A percentile compares a stretch with the other conserved stretches of the same genome.
Conservation (phyloP, 1,140 invertebrate species). For the Kradibia gibbosae region DNA sequence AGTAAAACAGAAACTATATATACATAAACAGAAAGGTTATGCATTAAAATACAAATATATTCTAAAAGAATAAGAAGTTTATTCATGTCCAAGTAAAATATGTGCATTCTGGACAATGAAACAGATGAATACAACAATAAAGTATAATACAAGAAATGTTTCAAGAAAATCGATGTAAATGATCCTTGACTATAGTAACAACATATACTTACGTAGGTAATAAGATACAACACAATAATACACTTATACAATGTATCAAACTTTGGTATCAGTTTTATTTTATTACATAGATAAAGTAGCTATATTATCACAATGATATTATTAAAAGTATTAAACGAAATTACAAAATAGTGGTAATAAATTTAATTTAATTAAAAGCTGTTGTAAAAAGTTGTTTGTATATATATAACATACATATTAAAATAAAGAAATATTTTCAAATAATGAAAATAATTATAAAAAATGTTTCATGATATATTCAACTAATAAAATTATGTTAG, state of each 20-base stretch:
- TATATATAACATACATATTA: too few relatives aligned
- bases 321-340: too few relatives aligned
- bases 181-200: slow-evolving; percentile 8
- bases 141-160: slow-evolving; percentile 29
- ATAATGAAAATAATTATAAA: background rate
- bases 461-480: background rate
- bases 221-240: slow-evolving; percentile 10
- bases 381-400: too few relatives aligned
- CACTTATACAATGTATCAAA: background rate
- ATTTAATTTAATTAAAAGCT: too few relatives aligned
- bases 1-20: slow-evolving; percentile 11
- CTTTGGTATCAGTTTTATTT: slow-evolving; percentile 5
- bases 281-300: too few relatives aligned
- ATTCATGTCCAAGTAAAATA: slow-evolving; percentile 39
- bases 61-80: slow-evolving; percentile 28
- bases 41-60: slow-evolving; percentile 38
- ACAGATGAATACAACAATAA: slow-evolving; percentile 42
- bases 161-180: slow-evolving; percentile 43
- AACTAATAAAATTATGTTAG: background rate
- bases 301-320: too few relatives aligned
- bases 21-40: background rate
- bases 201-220: slow-evolving; percentile 12
- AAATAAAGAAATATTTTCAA: too few relatives aligned
- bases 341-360: too few relatives aligned
- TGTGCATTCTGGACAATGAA: slow-evolving; percentile 41